Evolutionary conservation across 1,140 invertebrate species (phyloP).

Genomic region (Drosophila pallidifrons): DNA sequence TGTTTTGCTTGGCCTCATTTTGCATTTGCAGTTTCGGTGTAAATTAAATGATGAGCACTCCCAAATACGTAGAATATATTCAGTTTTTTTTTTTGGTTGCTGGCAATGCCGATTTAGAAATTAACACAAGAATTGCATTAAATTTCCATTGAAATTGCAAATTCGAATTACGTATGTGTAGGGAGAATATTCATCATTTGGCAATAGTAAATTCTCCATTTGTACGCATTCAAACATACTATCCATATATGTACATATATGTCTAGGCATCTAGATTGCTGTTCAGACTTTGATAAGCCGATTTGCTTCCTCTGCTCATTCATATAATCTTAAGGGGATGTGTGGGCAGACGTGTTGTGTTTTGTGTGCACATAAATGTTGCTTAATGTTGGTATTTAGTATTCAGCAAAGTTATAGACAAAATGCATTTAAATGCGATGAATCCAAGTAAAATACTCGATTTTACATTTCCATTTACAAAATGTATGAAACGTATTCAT

Average conservation of each 20-base stretch:
- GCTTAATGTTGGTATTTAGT: neutral
- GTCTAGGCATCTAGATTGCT: neutral
- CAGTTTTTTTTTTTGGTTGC: slow-evolving; percentile 21
- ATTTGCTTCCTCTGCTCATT: neutral
- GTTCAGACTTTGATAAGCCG: slow-evolving; percentile 21
- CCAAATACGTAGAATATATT: slow-evolving; percentile 8
- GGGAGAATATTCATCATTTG: slow-evolving; percentile 14
- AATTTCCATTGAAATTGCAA: neutral
- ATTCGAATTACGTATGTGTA: slow-evolving; percentile 23
- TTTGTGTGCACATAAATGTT: slow-evolving; percentile 7
- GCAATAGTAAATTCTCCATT: slow-evolving; percentile 12
- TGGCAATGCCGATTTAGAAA: neutral
- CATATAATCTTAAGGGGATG: slow-evolving; percentile 13
- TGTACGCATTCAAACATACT: neutral
- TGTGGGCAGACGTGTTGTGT: neutral
- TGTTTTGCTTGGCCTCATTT: slow-evolving; percentile 68
- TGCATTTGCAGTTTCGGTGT: slow-evolving; percentile 36
- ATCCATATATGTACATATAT: neutral
- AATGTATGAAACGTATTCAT: no score
- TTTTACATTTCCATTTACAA: no score
- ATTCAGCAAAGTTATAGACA: neutral
- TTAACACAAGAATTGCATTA: slow-evolving; percentile 13
- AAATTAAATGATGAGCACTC: slow-evolving; percentile 40
- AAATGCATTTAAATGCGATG: no score
- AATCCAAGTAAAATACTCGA: no score